Evolutionary conservation across 2,113 vertebrate genomes (phyloP).

Genomic region (Theropithecus gelada): DNA sequence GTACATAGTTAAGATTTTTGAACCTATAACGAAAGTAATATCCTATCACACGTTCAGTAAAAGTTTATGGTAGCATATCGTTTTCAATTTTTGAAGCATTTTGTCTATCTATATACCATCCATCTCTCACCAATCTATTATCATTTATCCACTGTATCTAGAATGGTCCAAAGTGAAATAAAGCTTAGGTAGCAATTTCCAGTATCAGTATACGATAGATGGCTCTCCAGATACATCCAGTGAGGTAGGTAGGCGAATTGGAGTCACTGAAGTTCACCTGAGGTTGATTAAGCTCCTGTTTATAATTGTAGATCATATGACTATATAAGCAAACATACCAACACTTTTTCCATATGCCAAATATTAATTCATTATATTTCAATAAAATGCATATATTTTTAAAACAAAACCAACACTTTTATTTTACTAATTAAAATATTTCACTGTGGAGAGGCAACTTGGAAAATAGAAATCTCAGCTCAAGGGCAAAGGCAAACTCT

Average conservation of each 20-base stretch:
- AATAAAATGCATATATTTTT: background rate
- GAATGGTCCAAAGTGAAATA: background rate
- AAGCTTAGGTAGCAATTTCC: background rate
- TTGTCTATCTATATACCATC: background rate
- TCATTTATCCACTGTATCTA: background rate
- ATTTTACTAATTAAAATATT: slow-evolving; percentile 35
- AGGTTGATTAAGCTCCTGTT: background rate
- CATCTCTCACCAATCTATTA: background rate
- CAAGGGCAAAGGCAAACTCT: background rate
- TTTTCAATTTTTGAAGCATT: background rate
- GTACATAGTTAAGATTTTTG: background rate
- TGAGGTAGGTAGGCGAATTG: background rate
- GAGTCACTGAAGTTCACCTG: background rate
- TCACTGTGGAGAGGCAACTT: slow-evolving; percentile 15
- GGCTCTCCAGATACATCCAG: background rate
- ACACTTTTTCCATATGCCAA: background rate
- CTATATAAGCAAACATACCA: background rate
- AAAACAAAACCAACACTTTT: background rate
- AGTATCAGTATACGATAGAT: background rate
- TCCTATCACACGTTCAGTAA: background rate
- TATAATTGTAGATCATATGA: background rate
- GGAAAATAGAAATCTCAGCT: slow-evolving; percentile 7
- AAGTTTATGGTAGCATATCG: background rate
- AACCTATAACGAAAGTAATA: background rate
- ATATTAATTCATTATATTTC: background rate